These are phyloP conservation scores for Macrosoma leucophasiata DNA, from an alignment of 2,888 invertebrate species.

Conservation along the genomic window DNA sequence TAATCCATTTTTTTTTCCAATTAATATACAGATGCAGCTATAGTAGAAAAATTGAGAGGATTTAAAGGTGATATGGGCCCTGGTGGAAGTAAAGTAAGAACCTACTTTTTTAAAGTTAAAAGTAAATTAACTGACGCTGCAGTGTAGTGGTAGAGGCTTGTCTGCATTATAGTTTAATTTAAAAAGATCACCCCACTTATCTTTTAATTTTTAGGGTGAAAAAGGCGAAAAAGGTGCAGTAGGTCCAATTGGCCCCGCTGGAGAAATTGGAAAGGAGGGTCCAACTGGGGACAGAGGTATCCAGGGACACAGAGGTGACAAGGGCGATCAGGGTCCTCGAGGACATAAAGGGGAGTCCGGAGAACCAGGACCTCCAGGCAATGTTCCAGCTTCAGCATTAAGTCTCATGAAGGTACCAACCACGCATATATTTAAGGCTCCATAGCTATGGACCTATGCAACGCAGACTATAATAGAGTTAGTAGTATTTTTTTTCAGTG, in stretches of 20 bases:
- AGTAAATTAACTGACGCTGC: neutral
- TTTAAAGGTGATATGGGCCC: slow-evolving; percentile 42
- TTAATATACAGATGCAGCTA: slow-evolving; percentile 37
- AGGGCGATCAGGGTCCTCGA: slow-evolving; percentile 34
- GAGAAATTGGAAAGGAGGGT: slow-evolving; percentile 69
- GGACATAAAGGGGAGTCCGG: slow-evolving; percentile 82
- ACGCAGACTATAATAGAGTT: too few species aligned
- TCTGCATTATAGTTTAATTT: neutral
- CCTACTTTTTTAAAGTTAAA: neutral
- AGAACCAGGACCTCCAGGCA: slow-evolving; percentile 73
- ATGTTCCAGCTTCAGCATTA: slow-evolving; percentile 23
- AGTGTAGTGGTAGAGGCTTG: too few species aligned
- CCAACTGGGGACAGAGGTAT: slow-evolving; percentile 78
- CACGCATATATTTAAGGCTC: too few species aligned
- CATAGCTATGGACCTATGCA: too few species aligned
- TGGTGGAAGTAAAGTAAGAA: slow-evolving; percentile 40
- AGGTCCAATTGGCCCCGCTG: slow-evolving; percentile 56
- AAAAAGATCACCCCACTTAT: neutral
- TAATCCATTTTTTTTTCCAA: neutral
- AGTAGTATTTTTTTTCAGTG: too few species aligned
- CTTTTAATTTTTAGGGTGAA: slow-evolving; percentile 68
- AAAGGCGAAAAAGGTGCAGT: slow-evolving; percentile 81
- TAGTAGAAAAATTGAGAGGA: slow-evolving; percentile 46
- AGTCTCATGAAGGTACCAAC: slow-evolving; percentile 28
- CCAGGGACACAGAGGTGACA: slow-evolving; percentile 77